Evolutionary conservation across 1,140 invertebrate species (phyloP).

Genomic region (Tetraneura akinire): DNA sequence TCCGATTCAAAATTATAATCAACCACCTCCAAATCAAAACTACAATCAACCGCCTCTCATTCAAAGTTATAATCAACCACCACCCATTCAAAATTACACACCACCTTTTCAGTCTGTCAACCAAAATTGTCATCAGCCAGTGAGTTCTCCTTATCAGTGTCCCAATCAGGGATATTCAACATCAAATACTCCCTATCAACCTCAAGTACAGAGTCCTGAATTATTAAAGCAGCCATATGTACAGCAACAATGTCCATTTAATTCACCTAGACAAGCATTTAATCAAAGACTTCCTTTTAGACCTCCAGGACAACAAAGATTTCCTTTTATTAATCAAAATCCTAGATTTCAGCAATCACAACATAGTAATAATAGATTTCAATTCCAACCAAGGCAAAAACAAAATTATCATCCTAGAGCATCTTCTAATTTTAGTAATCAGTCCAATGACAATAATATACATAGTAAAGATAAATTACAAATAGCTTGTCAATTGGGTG

Average conservation of each 20-base stretch:
- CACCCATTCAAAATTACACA: too few species aligned
- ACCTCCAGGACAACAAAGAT: background rate
- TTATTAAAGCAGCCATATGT: background rate
- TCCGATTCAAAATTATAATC: background rate
- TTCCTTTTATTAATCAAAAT: background rate
- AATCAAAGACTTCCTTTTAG: conserved; percentile 12
- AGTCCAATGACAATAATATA: background rate
- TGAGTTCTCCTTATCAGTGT: background rate
- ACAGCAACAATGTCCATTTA: conserved; percentile 11
- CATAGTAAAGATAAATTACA: conserved; percentile 17
- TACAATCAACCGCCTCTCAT: conserved; percentile 13
- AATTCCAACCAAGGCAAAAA: conserved; percentile 23
- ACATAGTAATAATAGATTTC: conserved; percentile 5
- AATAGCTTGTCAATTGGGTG: conserved; percentile 24
- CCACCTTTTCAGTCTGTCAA: background rate
- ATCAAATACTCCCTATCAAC: conserved; percentile 16
- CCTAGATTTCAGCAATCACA: conserved; percentile 13
- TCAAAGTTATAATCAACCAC: conserved; percentile 1
- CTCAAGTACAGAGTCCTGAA: conserved; percentile 6
- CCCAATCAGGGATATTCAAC: background rate
- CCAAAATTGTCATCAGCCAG: background rate
- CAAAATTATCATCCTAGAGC: background rate
- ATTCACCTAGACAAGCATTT: conserved; percentile 25
- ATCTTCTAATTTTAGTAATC: conserved; percentile 6
- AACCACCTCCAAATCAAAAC: background rate